Evolutionary conservation across 2,888 invertebrate genomes (phyloP), one percentile per base, ranked within the genome.

Genomic region (Xestia rhomboidea): DNA sequence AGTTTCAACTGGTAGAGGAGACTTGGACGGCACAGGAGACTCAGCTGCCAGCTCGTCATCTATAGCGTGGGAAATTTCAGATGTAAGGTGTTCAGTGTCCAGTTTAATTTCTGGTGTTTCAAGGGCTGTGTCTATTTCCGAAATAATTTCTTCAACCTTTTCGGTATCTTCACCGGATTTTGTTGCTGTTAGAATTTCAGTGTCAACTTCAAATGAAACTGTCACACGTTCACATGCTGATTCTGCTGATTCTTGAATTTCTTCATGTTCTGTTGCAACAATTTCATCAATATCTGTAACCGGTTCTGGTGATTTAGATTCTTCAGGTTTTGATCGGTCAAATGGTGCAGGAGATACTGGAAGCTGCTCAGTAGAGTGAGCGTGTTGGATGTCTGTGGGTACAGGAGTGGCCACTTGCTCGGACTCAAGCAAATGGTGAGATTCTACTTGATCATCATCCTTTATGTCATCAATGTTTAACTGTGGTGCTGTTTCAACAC

Each of bases 401-500:
- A 85, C 76, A 83, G 87, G 88, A 77, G 88, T 87, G 15, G 68
- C 67, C 38, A 81, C 81, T 68, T 83, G 78, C 68, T 91, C 90
- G 1, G 75, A 73, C 63, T 84, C 85, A 5, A 74, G 60, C 75
- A 83, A 76, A 51, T 82, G 75, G 60, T 81, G 81, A 71, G 87
- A 82, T 80, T 85, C 86, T 41, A 76, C 73, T 69, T 76, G 69
- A 75, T 82, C 78, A 75, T 74, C 78, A 64, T 85, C 85, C 34
- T 81, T 85, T 18, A 76, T 60, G 41, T 81, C 76, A 79, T 88
- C 83, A 68, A 84, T 54, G 46, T 72, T 76, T 30, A 87, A 76
- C 69, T 89, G 85, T 67, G 77, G 77, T 66, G 73, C 88, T 49
- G 86, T 84, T 78, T 93, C 93, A 68, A 88, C 89, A 76, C 89